Conservation (phyloP, 2,888 invertebrate species). For the Sphaerophoria taeniata region DNA sequence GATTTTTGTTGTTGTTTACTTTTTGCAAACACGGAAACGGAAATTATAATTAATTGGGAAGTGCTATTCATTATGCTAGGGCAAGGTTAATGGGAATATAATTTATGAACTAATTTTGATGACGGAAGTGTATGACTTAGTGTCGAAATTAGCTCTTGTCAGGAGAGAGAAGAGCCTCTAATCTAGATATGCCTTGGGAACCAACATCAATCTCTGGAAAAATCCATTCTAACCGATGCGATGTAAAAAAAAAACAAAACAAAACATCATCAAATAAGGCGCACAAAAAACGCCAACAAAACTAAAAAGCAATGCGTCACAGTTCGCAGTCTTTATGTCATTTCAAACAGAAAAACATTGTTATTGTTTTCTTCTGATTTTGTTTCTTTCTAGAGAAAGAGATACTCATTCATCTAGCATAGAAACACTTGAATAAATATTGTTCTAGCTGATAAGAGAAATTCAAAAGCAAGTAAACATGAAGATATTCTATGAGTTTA, state of each 20-base stretch:
- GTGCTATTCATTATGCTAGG: background rate
- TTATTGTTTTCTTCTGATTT: background rate
- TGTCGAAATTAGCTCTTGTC: too few relatives aligned
- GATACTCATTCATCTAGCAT: conserved; percentile 1
- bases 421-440: conserved; percentile 11
- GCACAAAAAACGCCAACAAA: background rate
- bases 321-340: background rate
- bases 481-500: background rate
- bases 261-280: too few relatives aligned
- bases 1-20: too few relatives aligned
- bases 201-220: too few relatives aligned
- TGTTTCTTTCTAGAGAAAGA: background rate
- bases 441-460: background rate
- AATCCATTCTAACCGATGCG: too few relatives aligned
- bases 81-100: background rate
- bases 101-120: background rate
- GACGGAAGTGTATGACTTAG: background rate
- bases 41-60: background rate
- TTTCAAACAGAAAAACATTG: background rate
- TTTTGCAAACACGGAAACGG: background rate
- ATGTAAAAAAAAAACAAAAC: too few relatives aligned
- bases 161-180: too few relatives aligned
- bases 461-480: background rate
- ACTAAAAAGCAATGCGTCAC: background rate
- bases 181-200: too few relatives aligned